Percentiles rank a stretch among this genome's conserved stretches.
These are phyloP conservation scores for Brassicogethes aeneus DNA, from an alignment of 2,888 invertebrate genomes.

Conservation along the genomic window DNA sequence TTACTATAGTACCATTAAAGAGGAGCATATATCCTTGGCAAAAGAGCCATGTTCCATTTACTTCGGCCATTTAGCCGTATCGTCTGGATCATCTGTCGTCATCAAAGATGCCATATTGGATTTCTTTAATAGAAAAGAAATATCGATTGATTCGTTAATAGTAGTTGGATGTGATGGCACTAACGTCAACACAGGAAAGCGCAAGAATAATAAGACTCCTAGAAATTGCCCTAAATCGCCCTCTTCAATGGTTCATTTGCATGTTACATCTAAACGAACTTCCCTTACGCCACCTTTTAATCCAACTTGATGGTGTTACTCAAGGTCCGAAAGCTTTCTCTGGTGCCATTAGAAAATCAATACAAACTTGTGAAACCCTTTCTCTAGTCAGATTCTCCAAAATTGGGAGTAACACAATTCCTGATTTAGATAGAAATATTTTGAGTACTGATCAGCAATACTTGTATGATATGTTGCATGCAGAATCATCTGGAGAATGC, in stretches of 20 bases:
- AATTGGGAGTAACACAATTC: constrained; percentile 5
- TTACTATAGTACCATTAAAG: too few relatives aligned
- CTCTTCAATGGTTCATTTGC: constrained; percentile 9
- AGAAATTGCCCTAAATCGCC: constrained; percentile 4
- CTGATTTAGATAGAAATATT: constrained; percentile 6
- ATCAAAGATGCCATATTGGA: constrained; percentile 4
- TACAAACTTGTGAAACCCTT: constrained; percentile 6
- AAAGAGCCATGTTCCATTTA: constrained; percentile 5
- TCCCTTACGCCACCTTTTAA: too few relatives aligned
- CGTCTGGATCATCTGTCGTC: constrained; percentile 5
- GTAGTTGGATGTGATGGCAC: constrained; percentile 7
- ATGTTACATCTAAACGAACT: too few relatives aligned
- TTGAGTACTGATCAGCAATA: constrained; percentile 7
- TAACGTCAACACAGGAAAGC: constrained; percentile 5
- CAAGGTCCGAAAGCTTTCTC: too few relatives aligned
- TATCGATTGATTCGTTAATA: constrained; percentile 6
- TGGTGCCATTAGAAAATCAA: constrained; percentile 5
- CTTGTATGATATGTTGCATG: constrained; percentile 6
- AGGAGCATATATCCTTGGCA: too few relatives aligned
- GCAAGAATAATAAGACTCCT: constrained; percentile 6
- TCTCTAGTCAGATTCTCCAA: constrained; percentile 2
- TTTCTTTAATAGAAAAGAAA: constrained; percentile 5
- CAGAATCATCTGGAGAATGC: constrained; percentile 7
- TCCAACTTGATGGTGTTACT: too few relatives aligned
- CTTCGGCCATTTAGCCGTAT: constrained; percentile 6